A percentile compares a stretch with the other conserved stretches of the same genome.
Conservation (phyloP, 2,113 vertebrate species). For the Eira barbara region DNA sequence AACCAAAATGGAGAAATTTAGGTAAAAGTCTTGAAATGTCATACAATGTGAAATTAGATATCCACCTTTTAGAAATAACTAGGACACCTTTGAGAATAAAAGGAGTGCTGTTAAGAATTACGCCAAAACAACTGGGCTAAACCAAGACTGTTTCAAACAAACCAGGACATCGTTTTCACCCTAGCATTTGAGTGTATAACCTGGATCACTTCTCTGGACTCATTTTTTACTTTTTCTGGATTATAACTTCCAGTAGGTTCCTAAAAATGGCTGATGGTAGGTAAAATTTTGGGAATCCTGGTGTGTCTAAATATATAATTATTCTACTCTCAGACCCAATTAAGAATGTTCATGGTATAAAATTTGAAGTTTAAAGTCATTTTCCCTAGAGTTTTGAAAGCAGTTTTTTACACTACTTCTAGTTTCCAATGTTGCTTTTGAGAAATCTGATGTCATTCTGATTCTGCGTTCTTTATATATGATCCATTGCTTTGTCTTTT, state of each 20-base stretch:
- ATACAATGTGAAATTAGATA: constrained; percentile 11
- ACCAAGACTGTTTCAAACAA: background rate
- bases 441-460: background rate
- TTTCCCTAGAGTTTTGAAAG: constrained; percentile 25
- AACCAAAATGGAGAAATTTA: background rate
- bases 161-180: background rate
- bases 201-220: background rate
- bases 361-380: background rate
- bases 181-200: background rate
- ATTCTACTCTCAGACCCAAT: background rate
- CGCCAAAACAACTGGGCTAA: background rate
- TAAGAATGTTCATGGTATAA: background rate
- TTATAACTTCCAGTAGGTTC: background rate
- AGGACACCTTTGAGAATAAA: background rate
- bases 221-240: background rate
- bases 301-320: background rate
- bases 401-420: background rate
- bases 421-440: background rate
- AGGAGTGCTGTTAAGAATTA: background rate
- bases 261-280: background rate
- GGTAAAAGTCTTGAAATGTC: constrained; percentile 9
- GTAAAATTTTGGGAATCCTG: background rate
- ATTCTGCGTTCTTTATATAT: background rate
- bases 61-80: background rate
- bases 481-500: background rate